A percentile compares a stretch with the other conserved stretches of the same genome.
Conservation (phyloP, 2,888 invertebrate genomes). For the Sericinus montela region DNA sequence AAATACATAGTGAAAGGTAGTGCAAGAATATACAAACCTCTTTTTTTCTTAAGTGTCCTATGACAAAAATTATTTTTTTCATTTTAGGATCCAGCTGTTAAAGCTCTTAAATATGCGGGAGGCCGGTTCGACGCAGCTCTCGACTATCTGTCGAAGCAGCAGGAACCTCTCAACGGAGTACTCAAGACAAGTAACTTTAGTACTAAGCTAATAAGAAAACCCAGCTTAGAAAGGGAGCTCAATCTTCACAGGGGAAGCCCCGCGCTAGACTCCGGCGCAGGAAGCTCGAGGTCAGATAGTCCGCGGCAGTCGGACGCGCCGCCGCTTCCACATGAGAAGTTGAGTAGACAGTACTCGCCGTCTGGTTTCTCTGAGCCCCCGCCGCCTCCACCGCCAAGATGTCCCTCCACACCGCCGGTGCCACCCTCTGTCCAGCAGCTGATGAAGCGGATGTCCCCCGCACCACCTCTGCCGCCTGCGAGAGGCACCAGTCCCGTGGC, state of each 20-base stretch:
- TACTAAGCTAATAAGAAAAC: conserved; percentile 90
- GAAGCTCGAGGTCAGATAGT: conserved; percentile 93
- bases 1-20: no score
- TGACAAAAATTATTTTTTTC: not conserved
- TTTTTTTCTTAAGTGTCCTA: no score
- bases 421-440: conserved; percentile 80
- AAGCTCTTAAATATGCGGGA: conserved; percentile 84
- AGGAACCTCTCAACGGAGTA: conserved; percentile 75
- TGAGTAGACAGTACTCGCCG: conserved; percentile 86
- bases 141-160: conserved; percentile 83
- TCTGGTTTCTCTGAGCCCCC: conserved; percentile 82
- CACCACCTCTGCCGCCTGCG: conserved; percentile 81
- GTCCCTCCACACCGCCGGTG: conserved; percentile 84
- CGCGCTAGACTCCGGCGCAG: conserved; percentile 92
- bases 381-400: conserved; percentile 87
- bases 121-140: conserved; percentile 85
- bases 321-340: conserved; percentile 80
- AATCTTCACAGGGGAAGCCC: conserved; percentile 89
- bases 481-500: conserved; percentile 87
- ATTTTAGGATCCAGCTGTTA: conserved; percentile 83
- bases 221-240: conserved; percentile 91
- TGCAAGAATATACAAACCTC: no score
- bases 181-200: conserved; percentile 77
- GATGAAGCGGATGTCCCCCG: conserved; percentile 82
- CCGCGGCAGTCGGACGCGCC: conserved; percentile 84